Evolutionary conservation across 2,888 invertebrate species (phyloP).

Genomic region (Halictus quadricinctus): DNA sequence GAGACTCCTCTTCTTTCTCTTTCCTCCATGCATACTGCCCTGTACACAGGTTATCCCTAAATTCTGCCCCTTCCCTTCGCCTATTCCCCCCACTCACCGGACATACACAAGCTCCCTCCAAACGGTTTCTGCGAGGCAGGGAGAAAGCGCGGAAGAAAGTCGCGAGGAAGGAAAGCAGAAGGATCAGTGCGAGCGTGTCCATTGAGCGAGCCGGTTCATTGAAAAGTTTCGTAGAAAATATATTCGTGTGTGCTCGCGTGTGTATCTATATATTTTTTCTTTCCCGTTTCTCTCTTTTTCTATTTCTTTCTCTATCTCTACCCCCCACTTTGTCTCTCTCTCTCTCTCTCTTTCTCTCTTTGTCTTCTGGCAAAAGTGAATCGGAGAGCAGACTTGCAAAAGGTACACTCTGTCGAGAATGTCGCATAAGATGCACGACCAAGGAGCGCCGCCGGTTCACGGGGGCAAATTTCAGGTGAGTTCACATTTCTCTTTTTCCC

Average conservation of each 20-base stretch:
- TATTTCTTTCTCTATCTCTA: background rate
- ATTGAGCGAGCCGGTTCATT: slow-evolving; percentile 34
- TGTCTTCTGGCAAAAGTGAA: slow-evolving; percentile 38
- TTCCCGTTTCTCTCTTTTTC: background rate
- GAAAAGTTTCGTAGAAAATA: background rate
- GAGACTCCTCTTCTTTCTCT: slow-evolving; percentile 19
- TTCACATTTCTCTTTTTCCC: slow-evolving; percentile 8
- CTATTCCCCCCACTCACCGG: background rate
- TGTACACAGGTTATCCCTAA: background rate
- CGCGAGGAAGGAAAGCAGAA: slow-evolving; percentile 43
- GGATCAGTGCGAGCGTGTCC: slow-evolving; percentile 58
- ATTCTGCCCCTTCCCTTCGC: background rate
- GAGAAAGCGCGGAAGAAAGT: slow-evolving; percentile 57
- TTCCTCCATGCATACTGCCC: slow-evolving; percentile 22
- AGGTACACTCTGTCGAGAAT: slow-evolving; percentile 60
- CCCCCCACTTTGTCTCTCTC: background rate
- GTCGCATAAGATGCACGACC: slow-evolving; percentile 76
- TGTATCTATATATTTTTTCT: background rate
- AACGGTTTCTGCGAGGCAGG: slow-evolving; percentile 31
- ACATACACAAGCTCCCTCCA: slow-evolving; percentile 27
- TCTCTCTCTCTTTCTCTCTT: background rate
- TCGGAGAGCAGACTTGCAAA: slow-evolving; percentile 16
- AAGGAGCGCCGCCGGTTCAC: slow-evolving; percentile 75
- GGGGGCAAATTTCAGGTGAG: slow-evolving; percentile 80
- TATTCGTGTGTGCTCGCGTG: slow-evolving; percentile 30